Conservation (phyloP, 2,888 invertebrate species). For the Pycnomerus fuliginosus region DNA sequence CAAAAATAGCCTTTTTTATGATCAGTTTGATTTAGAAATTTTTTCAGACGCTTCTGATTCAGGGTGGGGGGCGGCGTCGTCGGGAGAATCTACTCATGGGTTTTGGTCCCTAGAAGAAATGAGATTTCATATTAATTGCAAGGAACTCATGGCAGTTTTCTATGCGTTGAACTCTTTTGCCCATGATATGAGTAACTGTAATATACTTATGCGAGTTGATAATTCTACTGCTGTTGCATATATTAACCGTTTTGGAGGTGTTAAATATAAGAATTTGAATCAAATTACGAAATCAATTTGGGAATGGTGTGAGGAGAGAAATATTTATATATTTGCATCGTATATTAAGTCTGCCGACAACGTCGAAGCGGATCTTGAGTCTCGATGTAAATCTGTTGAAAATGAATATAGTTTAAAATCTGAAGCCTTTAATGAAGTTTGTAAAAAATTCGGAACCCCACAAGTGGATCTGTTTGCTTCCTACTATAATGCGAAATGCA, state of each 20-base stretch:
- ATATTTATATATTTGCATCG: too few relatives aligned
- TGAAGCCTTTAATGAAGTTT: constrained; percentile 4
- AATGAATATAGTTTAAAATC: constrained; percentile 12
- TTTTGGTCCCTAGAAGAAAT: not conserved
- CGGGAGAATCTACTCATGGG: not conserved
- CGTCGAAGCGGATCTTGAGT: constrained; percentile 4
- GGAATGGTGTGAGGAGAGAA: too few relatives aligned
- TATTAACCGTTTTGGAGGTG: constrained; percentile 31
- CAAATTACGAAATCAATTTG: too few relatives aligned
- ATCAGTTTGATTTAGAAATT: constrained; percentile 1
- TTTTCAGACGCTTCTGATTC: constrained; percentile 6
- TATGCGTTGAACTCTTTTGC: constrained; percentile 8
- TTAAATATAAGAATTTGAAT: too few relatives aligned
- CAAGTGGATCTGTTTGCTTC: constrained; percentile 12
- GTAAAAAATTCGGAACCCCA: not conserved
- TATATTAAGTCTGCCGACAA: too few relatives aligned
- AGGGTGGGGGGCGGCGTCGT: constrained; percentile 4
- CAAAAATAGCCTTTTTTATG: not conserved
- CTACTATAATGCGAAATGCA: not conserved
- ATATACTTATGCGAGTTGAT: constrained; percentile 31
- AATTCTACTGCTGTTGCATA: constrained; percentile 32
- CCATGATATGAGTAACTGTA: constrained; percentile 3
- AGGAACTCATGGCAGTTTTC: constrained; percentile 4
- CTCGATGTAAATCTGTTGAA: constrained; percentile 7
- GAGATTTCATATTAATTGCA: constrained; percentile 5